Evolutionary conservation across 2,113 vertebrate species (phyloP), one percentile per base, ranked within the genome.

Genomic region (Tautogolabrus adspersus): DNA sequence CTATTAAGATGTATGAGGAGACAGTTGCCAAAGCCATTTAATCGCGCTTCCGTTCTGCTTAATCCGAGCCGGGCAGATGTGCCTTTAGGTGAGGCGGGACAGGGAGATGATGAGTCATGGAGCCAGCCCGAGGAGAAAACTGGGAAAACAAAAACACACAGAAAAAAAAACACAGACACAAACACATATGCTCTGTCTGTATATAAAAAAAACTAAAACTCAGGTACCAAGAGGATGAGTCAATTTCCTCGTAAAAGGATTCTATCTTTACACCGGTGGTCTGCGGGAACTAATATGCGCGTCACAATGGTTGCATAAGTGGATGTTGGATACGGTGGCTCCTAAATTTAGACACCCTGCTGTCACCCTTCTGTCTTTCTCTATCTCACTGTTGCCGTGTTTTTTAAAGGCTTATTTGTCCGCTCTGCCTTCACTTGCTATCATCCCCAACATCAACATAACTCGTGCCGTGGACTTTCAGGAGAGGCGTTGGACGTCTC

Each of bases 11-110:
- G 83, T 83, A 83, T 79, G 82, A 90, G 81, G 81, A 82, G 87
- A 89, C 88, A 87, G 86, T 91, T 85, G 74, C 91, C 89, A 92
- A 84, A 92, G 86, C 81, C 88, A 85, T 91, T 93, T 91, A 88
- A 92, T 93, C 83, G 64, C 59, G n/a, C 79, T 88, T 82, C 79
- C 65, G 68, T 92, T 90, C 73, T 46, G 85, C 82, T 85, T 93
- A 93, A 93, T 93, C 89, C 84, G 22, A 49, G 68, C 60, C 64
- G 8, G 66, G 77, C 84, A 92, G 90, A 94, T 88, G 88, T 74
- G 84, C 85, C 87, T 84, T 60, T 59, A 92, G 89, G 89, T 91
- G 77, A 76, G 68, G 80, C 69, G 75, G 82, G 79, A 83, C 72
- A 63, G 57, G 66, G 72, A 84, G 84, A 75, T 85, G 82, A 83